Base-by-base conservation (phyloP, 2,888 invertebrate genomes). In the Ceramica pisi region DNA sequence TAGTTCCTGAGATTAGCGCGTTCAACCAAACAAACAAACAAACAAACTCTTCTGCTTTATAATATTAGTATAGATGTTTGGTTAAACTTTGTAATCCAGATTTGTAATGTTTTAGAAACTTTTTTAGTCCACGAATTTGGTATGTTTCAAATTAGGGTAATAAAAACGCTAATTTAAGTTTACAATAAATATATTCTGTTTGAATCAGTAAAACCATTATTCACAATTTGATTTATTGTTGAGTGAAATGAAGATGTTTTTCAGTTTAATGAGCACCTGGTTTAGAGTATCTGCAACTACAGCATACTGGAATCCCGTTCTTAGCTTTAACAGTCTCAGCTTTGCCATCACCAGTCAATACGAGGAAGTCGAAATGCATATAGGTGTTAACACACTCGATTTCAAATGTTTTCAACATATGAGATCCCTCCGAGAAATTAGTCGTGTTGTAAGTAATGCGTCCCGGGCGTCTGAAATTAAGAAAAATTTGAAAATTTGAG, bases 281-380 rank as follows among this genome's bases (percentile, higher is more conserved):
- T 21, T 19, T 14, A 2, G 31, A 46, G 35, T 66, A 66, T 14
- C 31, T 19, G 23, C 66, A 66, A 23, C 7, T 46, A 19, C 66
- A 66, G 64, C 46, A 66, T n/a, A 46, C 46, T 35, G 66, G 66
- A 46, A 66, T 31, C 14, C 64, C 66, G 14, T 64, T 64, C 7
- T 66, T 66, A 35, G 19, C 9, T 6, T 2, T 62, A 3, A 63
- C 82, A 0, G 53, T 41, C 26, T 87, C 83, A 14, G 85, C 0
- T 4, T 23, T 41, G 0, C 80, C 66, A 5, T 55, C 46, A 23
- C 48, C 26, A 8, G 72, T 66, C 19, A 88, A 60, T 1, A 87
- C 87, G 8, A 83, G 55, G 57, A 86, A 87, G 1, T 74, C 77
- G 31, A 59, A 78, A 19, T 83, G 26, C 23, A 83, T 59, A 7